Evolutionary conservation across 1,140 invertebrate species (phyloP).

Genomic region (Papilio polytes): DNA sequence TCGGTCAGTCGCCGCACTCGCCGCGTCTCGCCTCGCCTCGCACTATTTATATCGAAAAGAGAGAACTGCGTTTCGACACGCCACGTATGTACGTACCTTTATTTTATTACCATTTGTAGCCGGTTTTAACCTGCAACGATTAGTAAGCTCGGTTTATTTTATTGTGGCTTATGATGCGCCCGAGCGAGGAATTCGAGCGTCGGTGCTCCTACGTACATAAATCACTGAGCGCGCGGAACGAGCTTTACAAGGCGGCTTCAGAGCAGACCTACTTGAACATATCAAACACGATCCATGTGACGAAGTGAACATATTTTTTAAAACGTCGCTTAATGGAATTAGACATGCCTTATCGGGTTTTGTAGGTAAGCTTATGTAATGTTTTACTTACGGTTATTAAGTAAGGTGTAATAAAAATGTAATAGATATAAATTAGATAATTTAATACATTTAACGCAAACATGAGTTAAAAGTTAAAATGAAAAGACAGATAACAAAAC

Average conservation of each 20-base stretch:
- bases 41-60: slow-evolving; percentile 77
- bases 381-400: slow-evolving; percentile 9
- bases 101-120: slow-evolving; percentile 81
- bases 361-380: slow-evolving; percentile 6
- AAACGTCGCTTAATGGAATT: slow-evolving; percentile 10
- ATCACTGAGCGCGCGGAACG: slow-evolving; percentile 23
- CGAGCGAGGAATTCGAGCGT: slow-evolving; percentile 56
- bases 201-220: slow-evolving; percentile 43
- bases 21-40: slow-evolving; percentile 55
- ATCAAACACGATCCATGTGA: slow-evolving; percentile 35
- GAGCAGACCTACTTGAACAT: slow-evolving; percentile 25
- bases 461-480: background rate
- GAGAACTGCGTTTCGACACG: slow-evolving; percentile 71
- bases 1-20: slow-evolving; percentile 72
- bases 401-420: slow-evolving; percentile 26
- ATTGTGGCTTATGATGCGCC: slow-evolving; percentile 66
- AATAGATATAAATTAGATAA: background rate
- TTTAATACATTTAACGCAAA: background rate
- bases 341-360: slow-evolving; percentile 15
- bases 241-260: slow-evolving; percentile 36
- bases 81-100: slow-evolving; percentile 72
- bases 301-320: slow-evolving; percentile 30
- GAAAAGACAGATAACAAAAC: background rate
- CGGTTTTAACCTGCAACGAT: slow-evolving; percentile 75
- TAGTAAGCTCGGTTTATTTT: slow-evolving; percentile 72